Percentiles rank a stretch among this genome's conserved stretches.
Conservation (phyloP, 2,113 vertebrate genomes). For the Oreochromis aureus region DNA sequence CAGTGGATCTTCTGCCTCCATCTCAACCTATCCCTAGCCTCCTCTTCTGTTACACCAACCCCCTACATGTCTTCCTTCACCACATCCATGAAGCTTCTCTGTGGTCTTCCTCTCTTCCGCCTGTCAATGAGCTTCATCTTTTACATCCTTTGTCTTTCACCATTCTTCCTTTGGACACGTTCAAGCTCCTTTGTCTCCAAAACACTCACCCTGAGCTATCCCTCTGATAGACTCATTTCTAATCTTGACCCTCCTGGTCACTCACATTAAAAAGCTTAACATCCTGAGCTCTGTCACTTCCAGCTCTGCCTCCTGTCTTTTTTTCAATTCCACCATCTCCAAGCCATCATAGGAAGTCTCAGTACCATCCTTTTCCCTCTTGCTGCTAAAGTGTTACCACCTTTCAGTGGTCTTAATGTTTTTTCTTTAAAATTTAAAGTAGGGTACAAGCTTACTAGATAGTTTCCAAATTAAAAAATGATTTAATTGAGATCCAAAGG, state of each 20-base stretch:
- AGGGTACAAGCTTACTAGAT: not conserved
- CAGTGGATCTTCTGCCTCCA: not conserved
- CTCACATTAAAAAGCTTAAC: not conserved
- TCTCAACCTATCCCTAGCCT: not conserved
- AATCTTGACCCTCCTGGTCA: not conserved
- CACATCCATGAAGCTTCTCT: not conserved
- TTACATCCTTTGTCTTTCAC: not conserved
- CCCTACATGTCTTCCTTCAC: not conserved
- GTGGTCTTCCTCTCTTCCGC: not conserved
- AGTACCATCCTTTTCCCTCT: not conserved
- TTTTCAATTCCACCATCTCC: not conserved
- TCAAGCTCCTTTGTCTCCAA: not conserved
- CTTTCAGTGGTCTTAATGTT: not conserved
- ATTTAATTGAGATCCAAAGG: not conserved
- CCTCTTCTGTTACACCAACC: not conserved
- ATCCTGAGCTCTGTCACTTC: not conserved
- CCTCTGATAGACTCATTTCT: not conserved
- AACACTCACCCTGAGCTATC: not conserved
- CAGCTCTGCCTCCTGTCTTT: not conserved
- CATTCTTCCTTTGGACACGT: not conserved
- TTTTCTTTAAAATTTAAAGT: not conserved
- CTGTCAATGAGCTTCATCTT: not conserved
- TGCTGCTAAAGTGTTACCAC: not conserved
- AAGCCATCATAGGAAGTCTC: not conserved
- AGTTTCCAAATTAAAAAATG: not conserved